These are phyloP conservation scores for Tridacna gigas DNA, from an alignment of 2,888 invertebrate genomes.

Conservation along the genomic window DNA sequence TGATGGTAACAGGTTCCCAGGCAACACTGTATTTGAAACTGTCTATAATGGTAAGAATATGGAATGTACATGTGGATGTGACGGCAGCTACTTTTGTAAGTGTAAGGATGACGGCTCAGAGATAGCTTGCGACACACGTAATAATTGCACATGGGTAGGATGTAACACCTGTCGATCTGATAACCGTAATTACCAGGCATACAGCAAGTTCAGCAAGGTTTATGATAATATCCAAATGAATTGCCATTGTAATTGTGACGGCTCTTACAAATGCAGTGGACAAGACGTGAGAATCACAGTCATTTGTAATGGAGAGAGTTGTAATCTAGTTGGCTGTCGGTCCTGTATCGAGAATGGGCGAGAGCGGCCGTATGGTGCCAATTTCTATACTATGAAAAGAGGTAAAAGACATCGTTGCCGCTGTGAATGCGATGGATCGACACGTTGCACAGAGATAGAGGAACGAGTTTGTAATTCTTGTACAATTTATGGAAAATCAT, in stretches of 20 bases:
- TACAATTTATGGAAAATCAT: constrained; percentile 53
- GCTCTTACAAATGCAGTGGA: constrained; percentile 77
- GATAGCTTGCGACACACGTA: constrained; percentile 32
- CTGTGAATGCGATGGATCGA: constrained; percentile 76
- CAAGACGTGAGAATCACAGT: constrained; percentile 52
- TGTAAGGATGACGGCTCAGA: constrained; percentile 43
- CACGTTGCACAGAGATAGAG: constrained; percentile 25
- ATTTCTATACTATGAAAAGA: constrained; percentile 43
- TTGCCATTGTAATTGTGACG: constrained; percentile 74
- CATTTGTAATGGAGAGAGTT: constrained; percentile 44
- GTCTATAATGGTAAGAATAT: constrained; percentile 42
- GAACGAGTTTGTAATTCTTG: constrained; percentile 55
- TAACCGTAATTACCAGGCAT: constrained; percentile 65
- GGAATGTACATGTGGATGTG: constrained; percentile 61
- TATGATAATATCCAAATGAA: constrained; percentile 56
- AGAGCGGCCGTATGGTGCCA: constrained; percentile 34
- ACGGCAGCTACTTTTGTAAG: constrained; percentile 56
- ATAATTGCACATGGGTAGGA: constrained; percentile 55
- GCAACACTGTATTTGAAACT: constrained; percentile 45
- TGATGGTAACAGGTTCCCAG: constrained; percentile 51
- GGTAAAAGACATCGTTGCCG: constrained; percentile 54
- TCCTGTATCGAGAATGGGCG: constrained; percentile 60
- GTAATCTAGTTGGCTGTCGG: constrained; percentile 58
- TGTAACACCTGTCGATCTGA: constrained; percentile 71
- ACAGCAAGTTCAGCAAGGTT: constrained; percentile 68